Percentiles rank a stretch among this genome's conserved stretches.
phyloP scores from a whole-genome alignment of 2,113 vertebrate species.

The Eolophus roseicapilla region DNA sequence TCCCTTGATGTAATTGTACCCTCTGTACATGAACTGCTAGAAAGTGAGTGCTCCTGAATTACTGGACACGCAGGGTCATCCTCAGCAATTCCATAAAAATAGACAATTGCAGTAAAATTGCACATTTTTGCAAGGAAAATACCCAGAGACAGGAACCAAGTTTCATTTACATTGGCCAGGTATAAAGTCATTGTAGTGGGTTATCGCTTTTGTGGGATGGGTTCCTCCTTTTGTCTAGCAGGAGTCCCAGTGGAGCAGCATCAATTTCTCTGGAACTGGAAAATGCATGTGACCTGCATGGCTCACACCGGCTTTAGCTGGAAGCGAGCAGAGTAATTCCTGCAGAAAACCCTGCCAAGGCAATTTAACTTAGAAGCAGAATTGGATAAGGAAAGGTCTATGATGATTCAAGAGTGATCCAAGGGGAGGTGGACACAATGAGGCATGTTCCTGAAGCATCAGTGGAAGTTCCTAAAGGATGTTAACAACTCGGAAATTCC shows the following conservation, averaged over 20 bases:
- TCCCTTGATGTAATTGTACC: neutral
- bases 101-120: neutral
- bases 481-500: neutral
- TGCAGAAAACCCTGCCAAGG: neutral
- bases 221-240: constrained; percentile 57
- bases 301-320: neutral
- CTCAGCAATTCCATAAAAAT: neutral
- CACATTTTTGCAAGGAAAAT: neutral
- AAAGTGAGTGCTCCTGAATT: neutral
- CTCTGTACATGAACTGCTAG: neutral
- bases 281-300: neutral
- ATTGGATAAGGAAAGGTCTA: neutral
- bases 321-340: constrained; percentile 16
- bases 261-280: constrained; percentile 14
- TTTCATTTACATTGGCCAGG: neutral
- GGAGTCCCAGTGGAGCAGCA: neutral
- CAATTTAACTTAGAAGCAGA: neutral
- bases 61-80: neutral
- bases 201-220: neutral
- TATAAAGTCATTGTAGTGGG: neutral
- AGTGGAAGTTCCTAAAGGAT: neutral
- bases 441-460: neutral
- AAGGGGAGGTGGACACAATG: constrained; percentile 1
- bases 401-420: neutral
- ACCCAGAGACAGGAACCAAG: neutral